These are phyloP conservation scores for Smutsia temminckii DNA, from an alignment of 2,797 vertebrate genomes.

Conservation along the genomic window DNA sequence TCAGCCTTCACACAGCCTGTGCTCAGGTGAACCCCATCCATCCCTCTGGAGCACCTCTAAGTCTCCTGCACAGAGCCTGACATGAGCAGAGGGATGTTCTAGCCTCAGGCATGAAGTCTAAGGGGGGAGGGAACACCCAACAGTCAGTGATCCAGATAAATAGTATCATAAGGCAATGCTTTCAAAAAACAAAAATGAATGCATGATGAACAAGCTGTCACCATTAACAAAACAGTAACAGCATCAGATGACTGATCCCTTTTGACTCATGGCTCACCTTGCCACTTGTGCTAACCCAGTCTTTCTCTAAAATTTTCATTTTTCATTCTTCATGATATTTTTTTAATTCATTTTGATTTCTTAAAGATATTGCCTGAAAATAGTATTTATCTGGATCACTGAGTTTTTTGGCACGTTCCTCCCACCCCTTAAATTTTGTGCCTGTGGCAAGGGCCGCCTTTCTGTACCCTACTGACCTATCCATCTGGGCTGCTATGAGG, in stretches of 20 bases:
- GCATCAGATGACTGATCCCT: background rate
- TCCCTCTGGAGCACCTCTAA: background rate
- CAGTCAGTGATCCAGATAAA: background rate
- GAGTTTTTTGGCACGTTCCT: no score
- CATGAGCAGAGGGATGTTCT: fast-evolving
- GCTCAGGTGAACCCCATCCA: background rate
- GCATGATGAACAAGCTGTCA: background rate
- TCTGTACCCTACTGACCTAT: background rate
- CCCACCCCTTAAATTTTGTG: background rate
- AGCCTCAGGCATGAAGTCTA: background rate
- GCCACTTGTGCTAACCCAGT: no score
- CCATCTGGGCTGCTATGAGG: background rate
- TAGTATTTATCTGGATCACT: background rate
- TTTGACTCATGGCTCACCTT: background rate
- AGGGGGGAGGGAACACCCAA: background rate
- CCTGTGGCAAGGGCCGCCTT: no score
- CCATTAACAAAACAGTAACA: background rate
- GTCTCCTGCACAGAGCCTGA: background rate
- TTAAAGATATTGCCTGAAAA: background rate
- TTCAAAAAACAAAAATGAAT: background rate
- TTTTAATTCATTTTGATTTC: background rate
- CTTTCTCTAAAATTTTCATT: background rate
- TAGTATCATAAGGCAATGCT: no score
- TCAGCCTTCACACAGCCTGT: background rate
- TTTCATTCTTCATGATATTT: background rate